Conservation (phyloP, 2,113 vertebrate genomes). For the Chamaetylas fuelleborni region DNA sequence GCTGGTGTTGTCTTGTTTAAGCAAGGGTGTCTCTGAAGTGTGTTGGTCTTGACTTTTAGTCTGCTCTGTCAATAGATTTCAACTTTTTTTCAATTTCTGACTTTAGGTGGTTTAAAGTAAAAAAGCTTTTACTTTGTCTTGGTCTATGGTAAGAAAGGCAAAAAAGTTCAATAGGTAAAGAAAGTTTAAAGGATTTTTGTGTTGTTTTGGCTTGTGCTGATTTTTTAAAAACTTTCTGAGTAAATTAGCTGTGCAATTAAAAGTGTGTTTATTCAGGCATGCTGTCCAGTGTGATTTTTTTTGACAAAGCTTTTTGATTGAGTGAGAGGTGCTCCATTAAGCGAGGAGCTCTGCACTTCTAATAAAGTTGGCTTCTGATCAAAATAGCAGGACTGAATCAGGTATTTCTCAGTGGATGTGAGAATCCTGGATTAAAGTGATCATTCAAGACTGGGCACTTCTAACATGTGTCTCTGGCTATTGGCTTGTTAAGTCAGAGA, state of each 20-base stretch:
- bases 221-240: not conserved
- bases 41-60: not conserved
- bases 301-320: not conserved
- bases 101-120: not conserved
- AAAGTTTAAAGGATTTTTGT: not conserved
- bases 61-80: not conserved
- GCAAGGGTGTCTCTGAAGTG: not conserved
- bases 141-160: not conserved
- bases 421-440: conserved; percentile 14
- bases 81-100: not conserved
- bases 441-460: not conserved
- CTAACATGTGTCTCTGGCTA: not conserved
- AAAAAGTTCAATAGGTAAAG: not conserved
- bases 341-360: not conserved
- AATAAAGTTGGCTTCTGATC: not conserved
- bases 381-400: not conserved
- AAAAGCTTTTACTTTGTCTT: not conserved
- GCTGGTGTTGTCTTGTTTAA: not conserved
- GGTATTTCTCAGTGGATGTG: not conserved
- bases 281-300: not conserved
- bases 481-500: not conserved
- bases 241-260: not conserved
- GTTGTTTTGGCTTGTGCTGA: not conserved
- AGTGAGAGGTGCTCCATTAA: not conserved
- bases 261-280: not conserved